These are phyloP conservation scores for Stichodactyla mertensii DNA, from an alignment of 64 coral and sea anemone species.

Conservation along the genomic window DNA sequence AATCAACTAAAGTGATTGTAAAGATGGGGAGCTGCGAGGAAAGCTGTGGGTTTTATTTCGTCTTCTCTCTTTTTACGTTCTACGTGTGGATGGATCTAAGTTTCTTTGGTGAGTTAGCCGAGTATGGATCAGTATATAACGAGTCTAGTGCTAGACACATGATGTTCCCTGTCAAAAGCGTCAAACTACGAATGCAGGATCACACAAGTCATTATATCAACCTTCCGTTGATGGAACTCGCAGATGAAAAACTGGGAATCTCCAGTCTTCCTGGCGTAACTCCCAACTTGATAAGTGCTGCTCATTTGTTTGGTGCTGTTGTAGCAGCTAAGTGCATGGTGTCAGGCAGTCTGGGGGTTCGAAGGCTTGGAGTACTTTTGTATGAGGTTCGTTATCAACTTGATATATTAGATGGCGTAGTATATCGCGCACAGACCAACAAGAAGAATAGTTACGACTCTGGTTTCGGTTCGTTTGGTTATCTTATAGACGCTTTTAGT, in stretches of 20 bases:
- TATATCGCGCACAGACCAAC: constrained; percentile 63
- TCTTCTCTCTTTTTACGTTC: constrained; percentile 75
- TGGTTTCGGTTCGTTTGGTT: constrained; percentile 67
- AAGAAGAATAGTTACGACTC: constrained; percentile 61
- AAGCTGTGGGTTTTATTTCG: constrained; percentile 82
- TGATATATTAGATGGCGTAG: constrained; percentile 80
- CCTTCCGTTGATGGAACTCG: constrained; percentile 70
- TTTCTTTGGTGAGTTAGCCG: constrained; percentile 77
- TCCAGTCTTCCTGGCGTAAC: constrained; percentile 67
- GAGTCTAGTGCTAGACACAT: constrained; percentile 33
- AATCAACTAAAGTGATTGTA: background rate
- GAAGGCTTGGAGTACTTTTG: constrained; percentile 56
- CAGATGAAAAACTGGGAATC: constrained; percentile 58
- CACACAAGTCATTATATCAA: constrained; percentile 81
- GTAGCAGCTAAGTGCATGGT: constrained; percentile 64
- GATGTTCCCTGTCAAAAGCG: constrained; percentile 78
- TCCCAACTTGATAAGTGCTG: constrained; percentile 75
- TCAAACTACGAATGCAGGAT: constrained; percentile 87
- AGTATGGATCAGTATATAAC: constrained; percentile 67
- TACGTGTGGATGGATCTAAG: constrained; percentile 92
- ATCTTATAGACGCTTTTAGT: constrained; percentile 68
- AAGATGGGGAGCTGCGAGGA: constrained; percentile 71
- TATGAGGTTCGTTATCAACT: constrained; percentile 67
- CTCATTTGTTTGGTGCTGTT: constrained; percentile 55
- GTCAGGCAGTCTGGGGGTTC: constrained; percentile 48